Evolutionary conservation across 2,888 invertebrate genomes (phyloP), one percentile per base, ranked within the genome.

Genomic region (Microplitis deprimator): DNA sequence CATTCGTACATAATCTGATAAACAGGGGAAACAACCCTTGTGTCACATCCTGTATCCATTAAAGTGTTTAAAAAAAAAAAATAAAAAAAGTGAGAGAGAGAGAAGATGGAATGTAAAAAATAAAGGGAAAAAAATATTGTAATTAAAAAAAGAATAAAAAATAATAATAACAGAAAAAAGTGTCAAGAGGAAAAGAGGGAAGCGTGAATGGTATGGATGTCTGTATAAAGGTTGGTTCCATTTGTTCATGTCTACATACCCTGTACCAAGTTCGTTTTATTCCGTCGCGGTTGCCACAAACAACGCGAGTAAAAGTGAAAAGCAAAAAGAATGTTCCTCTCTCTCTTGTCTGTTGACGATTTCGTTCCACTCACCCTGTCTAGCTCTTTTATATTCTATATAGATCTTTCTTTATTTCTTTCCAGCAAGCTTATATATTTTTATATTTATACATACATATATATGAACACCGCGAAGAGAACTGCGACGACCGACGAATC

Each of bases 201-300:
- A 61, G 69, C 73, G 71, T 39, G 20, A 68, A 67, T 70, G 62
- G 78, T 74, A 73, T 61, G 77, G 79, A 82, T 79, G 78, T 74
- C 13, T 72, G 79, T 59, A 77, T 83, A 81, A 84, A 84, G 84
- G 81, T 79, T 77, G 83, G 82, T 29, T 83, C 82, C 82, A 83
- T 84, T 83, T 81, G 81, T 79, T 68, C 78, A 73, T 64, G 72
- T 75, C 61, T 39, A 40, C 39, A 10, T 17, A 8, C 61, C 6
- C 38, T 41, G 20, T 39, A 39, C 61, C 40, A 50, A 50, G 50
- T 20, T n/a, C 16, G 39, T 68, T 8, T 39, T 5, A 65, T 65
- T 65, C 29, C 29, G 65, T 29, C 10, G 13, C 65, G 65, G 65
- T 65, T 29, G 65, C 29, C 61, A 61, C 74, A 74, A 74, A 74